Conservation (phyloP, 2,797 vertebrate genomes). For the Sternotherus odoratus region DNA sequence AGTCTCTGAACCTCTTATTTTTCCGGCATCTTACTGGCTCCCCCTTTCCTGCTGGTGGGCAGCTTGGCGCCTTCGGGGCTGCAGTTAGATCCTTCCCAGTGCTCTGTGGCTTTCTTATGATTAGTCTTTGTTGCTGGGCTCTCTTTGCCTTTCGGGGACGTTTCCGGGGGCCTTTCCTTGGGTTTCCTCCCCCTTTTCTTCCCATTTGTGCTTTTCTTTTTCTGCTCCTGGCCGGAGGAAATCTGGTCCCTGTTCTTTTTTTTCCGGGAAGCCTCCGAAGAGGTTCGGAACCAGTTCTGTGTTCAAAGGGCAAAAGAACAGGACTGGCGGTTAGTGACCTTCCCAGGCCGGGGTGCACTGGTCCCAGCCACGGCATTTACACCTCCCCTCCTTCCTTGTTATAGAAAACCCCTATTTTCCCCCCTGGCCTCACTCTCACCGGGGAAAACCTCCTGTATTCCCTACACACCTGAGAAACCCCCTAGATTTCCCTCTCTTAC, state of each 20-base stretch:
- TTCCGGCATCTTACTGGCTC: conserved; percentile 83
- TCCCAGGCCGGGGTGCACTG: fast-evolving
- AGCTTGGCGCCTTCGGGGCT: conserved; percentile 73
- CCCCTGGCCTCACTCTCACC: not conserved
- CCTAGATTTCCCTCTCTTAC: not conserved
- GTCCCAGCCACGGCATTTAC: not conserved
- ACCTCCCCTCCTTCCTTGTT: not conserved
- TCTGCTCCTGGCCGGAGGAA: conserved; percentile 84
- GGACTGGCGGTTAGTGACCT: not conserved
- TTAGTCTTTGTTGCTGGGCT: conserved; percentile 68
- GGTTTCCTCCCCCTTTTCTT: conserved; percentile 95
- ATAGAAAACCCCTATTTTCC: not conserved
- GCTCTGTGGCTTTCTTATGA: conserved; percentile 67
- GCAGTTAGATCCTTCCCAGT: conserved; percentile 76
- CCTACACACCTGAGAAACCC: not conserved
- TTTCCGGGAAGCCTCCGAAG: conserved; percentile 83
- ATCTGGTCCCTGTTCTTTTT: conserved; percentile 85
- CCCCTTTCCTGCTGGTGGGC: conserved; percentile 83
- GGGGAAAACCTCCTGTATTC: not conserved
- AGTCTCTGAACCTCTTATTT: conserved; percentile 78
- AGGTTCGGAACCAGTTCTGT: conserved; percentile 97
- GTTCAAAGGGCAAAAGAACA: conserved; percentile 3
- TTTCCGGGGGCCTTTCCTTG: conserved; percentile 85
- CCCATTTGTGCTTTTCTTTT: conserved; percentile 83
- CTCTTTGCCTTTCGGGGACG: conserved; percentile 58